Evolutionary conservation across 2,797 vertebrate species (phyloP).

Genomic region (Urophycis tenuis): DNA sequence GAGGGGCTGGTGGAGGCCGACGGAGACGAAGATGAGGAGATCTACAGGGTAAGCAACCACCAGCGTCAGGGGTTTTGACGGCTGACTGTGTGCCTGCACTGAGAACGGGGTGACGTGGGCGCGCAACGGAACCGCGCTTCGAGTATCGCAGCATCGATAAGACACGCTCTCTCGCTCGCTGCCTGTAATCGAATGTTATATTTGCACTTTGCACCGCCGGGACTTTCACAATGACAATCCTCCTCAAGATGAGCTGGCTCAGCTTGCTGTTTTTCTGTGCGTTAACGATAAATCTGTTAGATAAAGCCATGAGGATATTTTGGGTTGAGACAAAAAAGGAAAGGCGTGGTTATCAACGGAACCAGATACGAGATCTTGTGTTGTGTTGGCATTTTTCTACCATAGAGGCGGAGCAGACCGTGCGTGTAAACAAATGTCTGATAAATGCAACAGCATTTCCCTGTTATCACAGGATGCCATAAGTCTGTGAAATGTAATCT

Average conservation of each 20-base stretch:
- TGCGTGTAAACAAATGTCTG: too few relatives aligned
- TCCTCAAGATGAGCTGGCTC: neutral
- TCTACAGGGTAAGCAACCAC: conserved; percentile 85
- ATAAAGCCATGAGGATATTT: neutral
- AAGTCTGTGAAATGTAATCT: neutral
- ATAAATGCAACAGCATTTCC: neutral
- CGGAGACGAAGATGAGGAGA: conserved; percentile 86
- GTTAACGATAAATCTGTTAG: neutral
- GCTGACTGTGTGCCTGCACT: neutral
- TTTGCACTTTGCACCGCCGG: neutral
- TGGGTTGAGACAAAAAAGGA: too few relatives aligned
- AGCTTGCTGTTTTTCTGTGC: neutral
- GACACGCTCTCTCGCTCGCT: neutral
- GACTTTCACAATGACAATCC: neutral
- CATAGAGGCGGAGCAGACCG: too few relatives aligned
- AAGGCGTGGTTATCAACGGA: too few relatives aligned
- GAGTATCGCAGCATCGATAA: neutral
- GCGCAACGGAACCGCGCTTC: neutral
- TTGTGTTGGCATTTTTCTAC: too few relatives aligned
- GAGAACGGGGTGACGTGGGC: neutral
- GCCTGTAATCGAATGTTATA: neutral
- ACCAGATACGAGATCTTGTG: too few relatives aligned
- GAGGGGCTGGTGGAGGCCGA: conserved; percentile 86
- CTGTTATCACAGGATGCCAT: neutral
- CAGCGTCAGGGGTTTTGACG: neutral